A percentile compares a stretch with the other conserved stretches of the same genome.
These are phyloP conservation scores for Clarias pachynema DNA, from an alignment of 2,797 vertebrate genomes.

Conservation along the genomic window DNA sequence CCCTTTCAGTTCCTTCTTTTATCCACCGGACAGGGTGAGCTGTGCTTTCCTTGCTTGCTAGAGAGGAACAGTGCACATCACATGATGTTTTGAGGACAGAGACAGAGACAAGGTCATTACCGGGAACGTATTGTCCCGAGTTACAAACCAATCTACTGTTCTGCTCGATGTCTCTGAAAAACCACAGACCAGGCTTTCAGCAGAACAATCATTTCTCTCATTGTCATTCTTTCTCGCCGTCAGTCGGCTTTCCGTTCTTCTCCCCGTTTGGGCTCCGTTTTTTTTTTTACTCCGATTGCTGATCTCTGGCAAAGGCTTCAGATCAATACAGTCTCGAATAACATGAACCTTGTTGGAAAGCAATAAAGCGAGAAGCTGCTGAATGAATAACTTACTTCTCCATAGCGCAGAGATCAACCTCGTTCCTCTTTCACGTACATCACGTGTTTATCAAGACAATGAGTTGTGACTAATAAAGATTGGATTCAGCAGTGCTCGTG, in stretches of 20 bases:
- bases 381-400: conserved; percentile 1
- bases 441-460: neutral
- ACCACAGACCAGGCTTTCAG: conserved; percentile 24
- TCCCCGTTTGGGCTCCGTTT: neutral
- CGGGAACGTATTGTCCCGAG: conserved; percentile 23
- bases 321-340: conserved; percentile 58
- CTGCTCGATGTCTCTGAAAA: neutral
- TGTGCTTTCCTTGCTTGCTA: conserved; percentile 41
- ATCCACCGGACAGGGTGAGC: conserved; percentile 21
- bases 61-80: conserved; percentile 45
- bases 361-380: conserved; percentile 14
- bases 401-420: neutral
- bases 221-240: conserved; percentile 42
- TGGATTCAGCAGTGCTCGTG: neutral
- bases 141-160: conserved; percentile 38
- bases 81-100: conserved; percentile 42
- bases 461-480: neutral
- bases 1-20: conserved; percentile 48
- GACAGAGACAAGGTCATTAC: conserved; percentile 11
- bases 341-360: conserved; percentile 54
- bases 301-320: conserved; percentile 30
- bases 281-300: conserved; percentile 32
- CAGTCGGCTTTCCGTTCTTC: conserved; percentile 30
- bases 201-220: conserved; percentile 39
- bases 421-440: neutral